phyloP scores from a whole-genome alignment of 2,888 invertebrate genomes.

The Pammene aurita region DNA sequence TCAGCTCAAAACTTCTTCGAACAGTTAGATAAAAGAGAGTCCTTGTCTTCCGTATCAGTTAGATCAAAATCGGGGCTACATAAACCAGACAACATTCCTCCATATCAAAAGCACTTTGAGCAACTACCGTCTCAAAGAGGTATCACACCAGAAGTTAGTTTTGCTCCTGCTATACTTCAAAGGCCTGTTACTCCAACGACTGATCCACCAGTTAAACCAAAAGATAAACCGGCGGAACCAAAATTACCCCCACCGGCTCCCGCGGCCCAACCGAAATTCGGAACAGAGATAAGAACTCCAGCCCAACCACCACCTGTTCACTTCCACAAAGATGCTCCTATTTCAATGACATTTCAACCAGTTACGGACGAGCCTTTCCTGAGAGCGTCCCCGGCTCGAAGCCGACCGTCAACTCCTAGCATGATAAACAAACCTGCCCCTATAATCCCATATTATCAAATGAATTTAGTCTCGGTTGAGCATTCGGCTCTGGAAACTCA shows the following conservation, averaged over 20 bases:
- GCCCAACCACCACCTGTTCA: constrained; percentile 59
- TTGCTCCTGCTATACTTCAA: constrained; percentile 71
- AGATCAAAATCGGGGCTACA: constrained; percentile 82
- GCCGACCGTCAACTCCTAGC: constrained; percentile 87
- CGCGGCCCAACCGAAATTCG: constrained; percentile 46
- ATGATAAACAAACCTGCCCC: constrained; percentile 89
- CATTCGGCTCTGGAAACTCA: constrained; percentile 84
- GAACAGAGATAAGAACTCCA: constrained; percentile 54
- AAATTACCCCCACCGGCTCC: constrained; percentile 45
- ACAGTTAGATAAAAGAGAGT: constrained; percentile 71
- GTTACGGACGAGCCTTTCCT: constrained; percentile 82
- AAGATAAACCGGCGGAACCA: constrained; percentile 65
- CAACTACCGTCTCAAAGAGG: constrained; percentile 83
- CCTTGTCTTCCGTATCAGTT: constrained; percentile 62
- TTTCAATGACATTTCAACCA: constrained; percentile 86
- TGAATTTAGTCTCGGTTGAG: constrained; percentile 88
- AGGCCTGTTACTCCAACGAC: constrained; percentile 71
- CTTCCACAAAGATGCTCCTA: constrained; percentile 77
- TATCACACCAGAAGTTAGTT: constrained; percentile 81
- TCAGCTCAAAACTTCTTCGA: constrained; percentile 72
- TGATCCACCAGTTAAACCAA: constrained; percentile 67
- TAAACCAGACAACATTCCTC: constrained; percentile 85
- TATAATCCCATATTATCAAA: constrained; percentile 90
- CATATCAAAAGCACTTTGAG: constrained; percentile 86
- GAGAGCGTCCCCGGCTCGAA: constrained; percentile 80